Percentiles rank a stretch among this genome's conserved stretches.
phyloP scores from a whole-genome alignment of 2,888 invertebrate species.

The Halictus ligatus region DNA sequence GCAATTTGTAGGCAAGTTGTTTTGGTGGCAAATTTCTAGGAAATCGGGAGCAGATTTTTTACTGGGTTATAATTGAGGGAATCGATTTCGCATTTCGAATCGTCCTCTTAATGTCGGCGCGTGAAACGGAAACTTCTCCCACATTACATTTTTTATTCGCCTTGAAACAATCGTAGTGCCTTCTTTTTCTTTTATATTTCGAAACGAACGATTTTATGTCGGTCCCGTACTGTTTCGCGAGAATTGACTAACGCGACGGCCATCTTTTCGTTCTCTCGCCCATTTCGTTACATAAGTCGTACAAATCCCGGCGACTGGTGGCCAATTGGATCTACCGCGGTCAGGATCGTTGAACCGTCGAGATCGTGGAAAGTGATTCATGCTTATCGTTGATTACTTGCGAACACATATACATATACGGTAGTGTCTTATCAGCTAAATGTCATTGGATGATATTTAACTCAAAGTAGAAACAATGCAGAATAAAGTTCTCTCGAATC shows the following conservation, averaged over 20 bases:
- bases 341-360: slow-evolving; percentile 27
- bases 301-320: not conserved
- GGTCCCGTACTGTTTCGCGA: slow-evolving; percentile 1
- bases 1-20: too few relatives aligned
- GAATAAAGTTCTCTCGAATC: slow-evolving; percentile 21
- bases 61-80: not conserved
- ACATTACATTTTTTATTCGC: not conserved
- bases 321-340: not conserved
- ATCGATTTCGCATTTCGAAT: not conserved
- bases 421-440: slow-evolving; percentile 53
- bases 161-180: slow-evolving; percentile 35
- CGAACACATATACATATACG: slow-evolving; percentile 16
- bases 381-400: slow-evolving; percentile 30
- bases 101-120: not conserved
- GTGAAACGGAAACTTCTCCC: not conserved
- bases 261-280: not conserved
- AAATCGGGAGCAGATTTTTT: too few relatives aligned
- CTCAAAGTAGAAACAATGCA: slow-evolving; percentile 13
- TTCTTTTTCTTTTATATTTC: slow-evolving; percentile 26
- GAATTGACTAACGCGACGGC: not conserved
- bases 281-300: not conserved
- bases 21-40: too few relatives aligned
- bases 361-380: slow-evolving; percentile 37
- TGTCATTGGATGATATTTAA: slow-evolving; percentile 45
- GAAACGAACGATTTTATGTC: not conserved